phyloP scores from a whole-genome alignment of 2,888 invertebrate genomes.

The Latheticus oryzae region DNA sequence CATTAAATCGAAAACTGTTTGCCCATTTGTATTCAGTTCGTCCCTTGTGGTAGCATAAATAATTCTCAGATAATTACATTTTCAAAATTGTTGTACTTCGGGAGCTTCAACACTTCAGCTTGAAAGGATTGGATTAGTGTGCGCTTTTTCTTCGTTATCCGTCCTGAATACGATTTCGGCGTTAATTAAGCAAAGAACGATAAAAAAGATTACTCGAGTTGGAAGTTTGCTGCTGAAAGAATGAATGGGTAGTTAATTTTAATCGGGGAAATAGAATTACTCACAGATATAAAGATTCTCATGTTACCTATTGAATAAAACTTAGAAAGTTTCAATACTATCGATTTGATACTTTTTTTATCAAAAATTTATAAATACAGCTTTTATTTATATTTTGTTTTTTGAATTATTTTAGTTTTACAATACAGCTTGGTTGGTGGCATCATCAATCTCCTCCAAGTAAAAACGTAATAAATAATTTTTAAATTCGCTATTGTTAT shows the following conservation, averaged over 20 bases:
- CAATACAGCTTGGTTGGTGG: slow-evolving; percentile 8
- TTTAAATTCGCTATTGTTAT: slow-evolving; percentile 32
- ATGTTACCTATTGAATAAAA: no score
- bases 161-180: slow-evolving; percentile 56
- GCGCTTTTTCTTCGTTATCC: slow-evolving; percentile 54
- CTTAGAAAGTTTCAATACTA: no score
- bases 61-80: slow-evolving; percentile 53
- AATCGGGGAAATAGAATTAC: no score
- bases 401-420: no score
- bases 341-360: no score
- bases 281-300: no score
- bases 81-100: slow-evolving; percentile 55
- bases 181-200: slow-evolving; percentile 58
- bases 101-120: slow-evolving; percentile 53
- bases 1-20: slow-evolving; percentile 35
- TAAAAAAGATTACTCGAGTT: slow-evolving; percentile 57
- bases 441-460: slow-evolving; percentile 25
- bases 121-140: slow-evolving; percentile 53
- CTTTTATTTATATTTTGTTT: no score
- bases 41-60: slow-evolving; percentile 48
- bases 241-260: slow-evolving; percentile 56
- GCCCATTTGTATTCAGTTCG: slow-evolving; percentile 40
- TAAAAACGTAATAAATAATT: slow-evolving; percentile 36
- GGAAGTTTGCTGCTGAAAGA: slow-evolving; percentile 55
- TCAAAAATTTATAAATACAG: no score